Base-by-base conservation (phyloP, 64 coral and sea anemone genomes). In the Porites australiensis region DNA sequence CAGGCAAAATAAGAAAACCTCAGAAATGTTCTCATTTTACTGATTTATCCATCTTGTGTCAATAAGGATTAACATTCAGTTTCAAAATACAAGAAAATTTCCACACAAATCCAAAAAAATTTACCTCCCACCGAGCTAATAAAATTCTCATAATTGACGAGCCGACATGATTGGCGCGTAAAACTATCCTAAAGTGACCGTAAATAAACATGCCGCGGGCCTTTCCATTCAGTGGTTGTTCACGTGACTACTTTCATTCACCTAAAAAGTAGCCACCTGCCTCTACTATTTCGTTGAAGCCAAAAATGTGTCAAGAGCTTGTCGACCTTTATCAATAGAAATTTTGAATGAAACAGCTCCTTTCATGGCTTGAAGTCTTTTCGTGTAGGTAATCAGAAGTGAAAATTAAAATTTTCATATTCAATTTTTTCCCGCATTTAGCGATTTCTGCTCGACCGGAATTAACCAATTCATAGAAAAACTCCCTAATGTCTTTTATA, bases 171-270 rank as follows among this genome's bases (percentile, higher is more conserved):
- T 84, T 84, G 81, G 81, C 47, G 62, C 12, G 8, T 48, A 18
- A 47, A 44, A 84, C 62, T 8, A 50, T 49, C 61, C 45, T 19
- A 84, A 69, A 84, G 63, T 69, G 44, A 51, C 63, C 18, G 62
- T 69, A 84, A 84, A 84, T 69, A 84, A 84, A 84, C 81, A 84
- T 64, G 47, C 81, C 46, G 62, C 81, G 63, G 62, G 59, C 81
- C 47, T 64, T 67, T 47, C 63, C 81, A 68, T 69, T 84, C 44
- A 84, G 81, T 63, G 81, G 81, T 84, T 51, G 62, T 9, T 69
- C 81, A 84, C 81, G 81, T 84, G 81, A 84, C 63, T 20, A 63
- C 81, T 52, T 69, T 47, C 81, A 84, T 84, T 84, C 81, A 84
- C 81, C 62, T 51, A 84, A 18, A 69, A 64, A 37, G 11, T 16